These are phyloP conservation scores for Ridgeia piscesae DNA, from an alignment of 1,140 invertebrate species.

Conservation along the genomic window DNA sequence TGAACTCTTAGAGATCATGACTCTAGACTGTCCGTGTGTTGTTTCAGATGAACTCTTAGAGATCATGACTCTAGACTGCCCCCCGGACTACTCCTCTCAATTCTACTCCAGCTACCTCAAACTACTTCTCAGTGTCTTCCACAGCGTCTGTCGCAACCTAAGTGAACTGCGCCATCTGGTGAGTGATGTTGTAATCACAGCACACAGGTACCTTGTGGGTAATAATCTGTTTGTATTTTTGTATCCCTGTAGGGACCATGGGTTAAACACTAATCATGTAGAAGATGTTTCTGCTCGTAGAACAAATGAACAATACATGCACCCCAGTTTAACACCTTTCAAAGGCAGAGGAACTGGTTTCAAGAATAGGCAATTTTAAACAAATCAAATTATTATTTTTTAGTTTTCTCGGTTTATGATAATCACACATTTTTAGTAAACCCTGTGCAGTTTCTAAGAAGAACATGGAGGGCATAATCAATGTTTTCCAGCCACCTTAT, in stretches of 20 bases:
- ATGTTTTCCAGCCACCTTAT: background rate
- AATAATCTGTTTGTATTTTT: background rate
- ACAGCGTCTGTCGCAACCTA: conserved; percentile 76
- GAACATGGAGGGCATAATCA: background rate
- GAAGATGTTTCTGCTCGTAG: background rate
- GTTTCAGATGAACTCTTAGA: conserved; percentile 69
- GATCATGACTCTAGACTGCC: conserved; percentile 65
- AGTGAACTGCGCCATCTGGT: conserved; percentile 70
- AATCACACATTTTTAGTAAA: background rate
- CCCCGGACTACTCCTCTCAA: conserved; percentile 56
- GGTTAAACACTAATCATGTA: background rate
- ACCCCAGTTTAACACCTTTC: no score
- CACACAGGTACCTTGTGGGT: background rate
- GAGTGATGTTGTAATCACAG: conserved; percentile 58
- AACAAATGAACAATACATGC: background rate
- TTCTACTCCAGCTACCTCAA: conserved; percentile 79
- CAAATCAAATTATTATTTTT: no score
- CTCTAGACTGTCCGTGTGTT: background rate
- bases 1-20: no score
- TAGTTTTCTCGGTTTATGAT: no score
- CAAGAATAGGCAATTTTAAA: background rate
- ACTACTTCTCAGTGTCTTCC: conserved; percentile 79
- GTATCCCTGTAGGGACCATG: background rate
- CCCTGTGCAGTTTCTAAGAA: background rate
- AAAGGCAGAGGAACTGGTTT: background rate